These are phyloP conservation scores for Anadara kagoshimensis DNA, from an alignment of 1,140 invertebrate genomes.

Conservation along the genomic window DNA sequence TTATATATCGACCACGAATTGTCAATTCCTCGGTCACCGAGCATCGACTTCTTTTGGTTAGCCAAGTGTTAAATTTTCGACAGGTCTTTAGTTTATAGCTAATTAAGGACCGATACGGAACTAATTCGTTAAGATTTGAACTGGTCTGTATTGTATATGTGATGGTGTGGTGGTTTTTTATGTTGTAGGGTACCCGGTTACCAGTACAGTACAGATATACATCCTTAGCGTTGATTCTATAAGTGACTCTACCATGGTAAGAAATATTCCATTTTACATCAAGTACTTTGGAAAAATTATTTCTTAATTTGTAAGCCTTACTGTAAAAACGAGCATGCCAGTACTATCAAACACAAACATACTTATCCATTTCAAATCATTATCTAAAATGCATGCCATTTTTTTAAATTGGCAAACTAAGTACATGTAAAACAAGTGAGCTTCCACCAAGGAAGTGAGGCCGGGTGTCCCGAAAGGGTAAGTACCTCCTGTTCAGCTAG, in stretches of 20 bases:
- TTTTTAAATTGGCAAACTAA: background rate
- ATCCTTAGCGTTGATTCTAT: constrained; percentile 65
- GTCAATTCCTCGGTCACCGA: too few species aligned
- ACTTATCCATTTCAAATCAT: background rate
- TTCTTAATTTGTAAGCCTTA: background rate
- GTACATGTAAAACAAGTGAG: background rate
- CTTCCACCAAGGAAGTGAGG: too few species aligned
- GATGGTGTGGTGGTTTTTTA: background rate
- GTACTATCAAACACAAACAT: too few species aligned
- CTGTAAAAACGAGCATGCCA: background rate
- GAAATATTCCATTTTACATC: constrained; percentile 6
- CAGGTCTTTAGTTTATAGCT: too few species aligned
- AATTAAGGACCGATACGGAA: too few species aligned
- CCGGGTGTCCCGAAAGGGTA: too few species aligned
- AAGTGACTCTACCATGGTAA: constrained; percentile 65
- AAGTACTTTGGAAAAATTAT: background rate
- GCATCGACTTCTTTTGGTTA: too few species aligned
- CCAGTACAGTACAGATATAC: constrained; percentile 52
- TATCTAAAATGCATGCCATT: background rate
- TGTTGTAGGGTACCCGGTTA: constrained; percentile 49
- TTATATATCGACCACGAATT: too few species aligned
- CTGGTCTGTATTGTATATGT: too few species aligned
- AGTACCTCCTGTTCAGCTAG: too few species aligned
- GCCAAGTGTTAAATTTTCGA: too few species aligned
- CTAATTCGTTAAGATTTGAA: too few species aligned